Evolutionary conservation across 2,888 invertebrate genomes (phyloP), one percentile per base, ranked within the genome.

Genomic region (Eledona agricola): DNA sequence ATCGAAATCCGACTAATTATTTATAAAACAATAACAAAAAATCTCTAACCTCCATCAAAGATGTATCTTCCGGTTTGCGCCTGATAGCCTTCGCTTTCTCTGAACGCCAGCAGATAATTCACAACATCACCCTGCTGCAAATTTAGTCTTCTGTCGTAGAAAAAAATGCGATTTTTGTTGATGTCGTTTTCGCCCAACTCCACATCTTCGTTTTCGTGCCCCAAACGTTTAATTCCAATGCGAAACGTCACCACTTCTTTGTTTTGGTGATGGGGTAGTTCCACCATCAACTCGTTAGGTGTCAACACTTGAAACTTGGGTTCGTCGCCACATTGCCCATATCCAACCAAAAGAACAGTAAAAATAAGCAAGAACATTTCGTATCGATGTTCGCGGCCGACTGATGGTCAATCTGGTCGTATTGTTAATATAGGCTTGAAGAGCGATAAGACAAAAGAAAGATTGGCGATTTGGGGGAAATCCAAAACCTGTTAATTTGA

Each of bases 1-100:
- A 11, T 28, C 11, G 6, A 28, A n/a, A 12, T n/a, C 12, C 3
- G 1, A n/a, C 5, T 12, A 13, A 29, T 29, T 29, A 29, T 1
- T 15, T 13, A n/a, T 4, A 13, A 29, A 12, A 5, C n/a, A 13
- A 28, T 11, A 17, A 16, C 12, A 9, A 11, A 32, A 17, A 28
- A 13, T 3, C 16, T 13, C 52, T 26, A 42, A 56, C 56, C 52
- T 52, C 56, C 56, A 37, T 56, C 29, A 26, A 56, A 56, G n/a
- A 10, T 7, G 23, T 52, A 56, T 23, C 23, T 25, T 13, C 52
- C 56, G 11, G 49, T 52, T 31, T 28, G 16, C 5, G 56, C 51
- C 9, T 26, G 35, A 37, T 52, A 49, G 15, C 51, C 52, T 3
- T 28, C 28, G 16, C 37, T 35, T 29, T 47, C 47, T 11, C 22